These are phyloP conservation scores for Pygoscelis antarcticus DNA, from an alignment of 2,113 vertebrate genomes.

Conservation along the genomic window DNA sequence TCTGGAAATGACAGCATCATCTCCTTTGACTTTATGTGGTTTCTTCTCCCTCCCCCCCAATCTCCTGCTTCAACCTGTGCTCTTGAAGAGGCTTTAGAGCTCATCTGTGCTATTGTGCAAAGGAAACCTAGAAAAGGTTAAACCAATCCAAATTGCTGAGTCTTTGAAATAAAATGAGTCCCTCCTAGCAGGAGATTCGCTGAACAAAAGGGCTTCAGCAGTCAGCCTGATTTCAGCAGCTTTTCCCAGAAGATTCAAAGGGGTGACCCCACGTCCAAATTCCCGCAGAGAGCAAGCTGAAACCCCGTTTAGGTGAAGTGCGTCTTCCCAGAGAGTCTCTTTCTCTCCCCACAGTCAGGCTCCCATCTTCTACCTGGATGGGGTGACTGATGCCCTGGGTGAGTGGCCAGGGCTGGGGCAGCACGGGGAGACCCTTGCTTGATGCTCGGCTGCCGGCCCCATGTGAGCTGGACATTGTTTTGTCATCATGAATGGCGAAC, in stretches of 20 bases:
- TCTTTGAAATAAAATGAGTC: constrained; percentile 44
- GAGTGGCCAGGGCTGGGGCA: neutral
- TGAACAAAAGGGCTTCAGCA: constrained; percentile 40
- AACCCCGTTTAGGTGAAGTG: neutral
- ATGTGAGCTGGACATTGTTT: accelerated
- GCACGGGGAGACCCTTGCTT: accelerated
- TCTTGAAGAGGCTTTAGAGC: constrained; percentile 10
- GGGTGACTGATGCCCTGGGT: neutral
- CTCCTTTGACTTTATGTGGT: neutral
- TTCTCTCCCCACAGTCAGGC: neutral
- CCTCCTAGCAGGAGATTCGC: neutral
- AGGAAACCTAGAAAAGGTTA: constrained; percentile 48
- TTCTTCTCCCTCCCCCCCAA: neutral
- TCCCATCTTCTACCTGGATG: neutral
- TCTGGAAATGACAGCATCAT: neutral
- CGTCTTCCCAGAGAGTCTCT: neutral
- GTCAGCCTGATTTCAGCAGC: constrained; percentile 33
- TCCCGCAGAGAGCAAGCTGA: neutral
- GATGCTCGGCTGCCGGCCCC: neutral
- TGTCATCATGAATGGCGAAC: accelerated
- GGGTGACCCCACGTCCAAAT: neutral
- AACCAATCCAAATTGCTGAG: constrained; percentile 50
- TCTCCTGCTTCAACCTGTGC: neutral
- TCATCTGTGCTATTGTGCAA: constrained; percentile 52
- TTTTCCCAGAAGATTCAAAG: neutral